Percentiles rank a stretch among this genome's conserved stretches.
Evolutionary conservation across 2,888 invertebrate genomes (phyloP).

Genomic region (Acrobasis suavella): DNA sequence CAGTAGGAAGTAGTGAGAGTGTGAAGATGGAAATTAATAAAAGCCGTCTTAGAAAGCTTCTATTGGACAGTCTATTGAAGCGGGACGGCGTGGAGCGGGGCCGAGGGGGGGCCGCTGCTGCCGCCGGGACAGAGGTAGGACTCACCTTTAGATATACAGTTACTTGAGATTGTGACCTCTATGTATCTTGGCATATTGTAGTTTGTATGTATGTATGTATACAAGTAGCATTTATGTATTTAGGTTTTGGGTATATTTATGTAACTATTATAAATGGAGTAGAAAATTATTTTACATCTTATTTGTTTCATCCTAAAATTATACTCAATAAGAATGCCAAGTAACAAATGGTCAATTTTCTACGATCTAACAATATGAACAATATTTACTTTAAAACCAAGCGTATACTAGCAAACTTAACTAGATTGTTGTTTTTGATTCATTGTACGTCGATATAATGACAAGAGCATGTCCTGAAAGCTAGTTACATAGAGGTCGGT

Average conservation of each 20-base stretch:
- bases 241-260: background rate
- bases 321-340: no score
- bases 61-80: slow-evolving; percentile 59
- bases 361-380: no score
- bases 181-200: background rate
- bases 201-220: background rate
- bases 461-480: background rate
- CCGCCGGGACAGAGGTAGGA: slow-evolving; percentile 62
- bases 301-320: no score
- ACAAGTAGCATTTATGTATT: background rate
- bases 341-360: no score
- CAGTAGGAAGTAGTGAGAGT: slow-evolving; percentile 39
- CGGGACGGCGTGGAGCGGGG: slow-evolving; percentile 48
- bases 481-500: background rate
- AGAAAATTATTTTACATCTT: no score
- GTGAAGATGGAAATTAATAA: slow-evolving; percentile 51
- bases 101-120: slow-evolving; percentile 39
- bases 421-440: no score
- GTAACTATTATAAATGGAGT: background rate
- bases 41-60: slow-evolving; percentile 59
- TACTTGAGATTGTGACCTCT: slow-evolving; percentile 3
- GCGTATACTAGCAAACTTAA: no score
- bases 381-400: no score
- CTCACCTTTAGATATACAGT: slow-evolving; percentile 25
- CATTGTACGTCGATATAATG: no score